Evolutionary conservation across 2,797 vertebrate genomes (phyloP), one percentile per base, ranked within the genome.

Genomic region (Streptopelia turtur): DNA sequence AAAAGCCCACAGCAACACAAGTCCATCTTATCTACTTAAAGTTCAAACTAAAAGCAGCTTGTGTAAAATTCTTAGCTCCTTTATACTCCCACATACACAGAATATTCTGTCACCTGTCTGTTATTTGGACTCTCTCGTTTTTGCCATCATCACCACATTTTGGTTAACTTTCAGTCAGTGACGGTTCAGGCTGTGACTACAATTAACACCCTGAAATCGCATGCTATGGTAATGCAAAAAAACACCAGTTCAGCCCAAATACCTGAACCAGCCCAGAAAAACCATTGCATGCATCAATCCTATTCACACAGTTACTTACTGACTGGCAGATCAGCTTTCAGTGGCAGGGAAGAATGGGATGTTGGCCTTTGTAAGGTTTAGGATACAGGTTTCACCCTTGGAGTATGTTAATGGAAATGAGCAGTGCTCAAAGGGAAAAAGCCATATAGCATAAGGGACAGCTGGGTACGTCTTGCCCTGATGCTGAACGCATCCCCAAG

Each of bases 171-270:
- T 85, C 57, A 75, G 70, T 80, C 76, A n/a, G 22, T 49, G 17
- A 69, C 5, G 37, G 93, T 81, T 89, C 64, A 86, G 91, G 77
- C 89, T 10, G 3, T 25, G 74, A 94, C 50, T 78, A 79, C 35
- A 71, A 27, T 77, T 79, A 97, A 37, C 85, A 89, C 76, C 90
- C 81, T 89, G 87, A 75, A 91, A 90, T 28, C 69, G 72, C 77
- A 80, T 3, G 23, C 1, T 3, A 27, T 49, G 37, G 49, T 22
- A 71, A 56, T 25, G 31, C 5, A 11, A 83, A 41, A 45, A 79
- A 79, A 55, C 4, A 57, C 30, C 76, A 83, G 69, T 90, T 96
- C 94, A 95, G 94, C 93, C 82, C 86, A 88, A 97, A 94, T 69
- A 93, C 76, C 65, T 92, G 95, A 95, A 77, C 56, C 56, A 85